Evolutionary conservation across 1,140 invertebrate genomes (phyloP).

Genomic region (Orchesella cincta): DNA sequence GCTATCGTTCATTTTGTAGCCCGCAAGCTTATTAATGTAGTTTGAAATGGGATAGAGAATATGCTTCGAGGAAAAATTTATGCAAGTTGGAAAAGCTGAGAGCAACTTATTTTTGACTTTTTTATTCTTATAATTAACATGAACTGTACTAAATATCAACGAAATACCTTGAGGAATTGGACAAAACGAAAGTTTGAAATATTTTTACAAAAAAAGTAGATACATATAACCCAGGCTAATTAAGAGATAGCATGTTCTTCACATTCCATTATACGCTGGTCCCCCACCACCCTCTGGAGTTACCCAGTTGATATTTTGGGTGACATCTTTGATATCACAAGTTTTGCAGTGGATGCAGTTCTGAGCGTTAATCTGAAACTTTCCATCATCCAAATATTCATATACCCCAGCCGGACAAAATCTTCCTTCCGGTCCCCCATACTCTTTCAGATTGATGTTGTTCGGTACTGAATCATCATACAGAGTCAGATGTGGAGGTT

Average conservation of each 20-base stretch:
- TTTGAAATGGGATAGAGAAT: too few species aligned
- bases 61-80: too few species aligned
- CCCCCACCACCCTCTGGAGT: conserved; percentile 97
- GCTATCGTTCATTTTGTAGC: too few species aligned
- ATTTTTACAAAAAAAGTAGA: neutral
- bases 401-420: conserved; percentile 98
- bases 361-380: conserved; percentile 97
- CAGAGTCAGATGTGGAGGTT: conserved; percentile 94
- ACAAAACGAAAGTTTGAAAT: too few species aligned
- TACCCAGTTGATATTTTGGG: conserved; percentile 99
- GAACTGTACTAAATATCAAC: too few species aligned
- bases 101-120: neutral
- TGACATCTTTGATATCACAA: conserved; percentile 87
- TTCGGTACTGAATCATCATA: conserved; percentile 87
- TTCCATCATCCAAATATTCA: conserved; percentile 86
- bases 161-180: too few species aligned
- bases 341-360: conserved; percentile 99
- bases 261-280: conserved; percentile 99
- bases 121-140: conserved; percentile 5
- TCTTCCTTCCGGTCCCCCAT: conserved; percentile 90
- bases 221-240: too few species aligned
- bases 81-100: neutral
- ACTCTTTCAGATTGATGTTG: conserved; percentile 79
- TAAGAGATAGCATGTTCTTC: too few species aligned
- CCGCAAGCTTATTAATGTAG: too few species aligned